A percentile compares a stretch with the other conserved stretches of the same genome.
Conservation (phyloP, 2,113 vertebrate species). For the Tor tambroides region DNA sequence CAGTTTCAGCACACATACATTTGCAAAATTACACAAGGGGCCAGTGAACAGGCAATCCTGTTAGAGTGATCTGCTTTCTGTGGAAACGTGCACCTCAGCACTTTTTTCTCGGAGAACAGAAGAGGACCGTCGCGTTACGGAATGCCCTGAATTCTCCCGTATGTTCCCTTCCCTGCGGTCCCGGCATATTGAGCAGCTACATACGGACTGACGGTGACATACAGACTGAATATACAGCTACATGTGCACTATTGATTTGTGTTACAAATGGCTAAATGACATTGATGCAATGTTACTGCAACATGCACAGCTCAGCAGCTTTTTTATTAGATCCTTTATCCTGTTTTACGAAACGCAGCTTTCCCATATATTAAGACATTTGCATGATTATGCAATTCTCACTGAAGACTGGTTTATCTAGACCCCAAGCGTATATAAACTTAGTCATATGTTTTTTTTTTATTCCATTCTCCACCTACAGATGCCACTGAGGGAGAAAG, state of each 20-base stretch:
- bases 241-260: constrained; percentile 32
- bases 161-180: neutral
- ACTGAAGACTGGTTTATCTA: constrained; percentile 20
- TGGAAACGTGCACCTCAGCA: constrained; percentile 54
- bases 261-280: neutral
- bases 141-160: neutral
- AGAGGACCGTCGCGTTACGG: constrained; percentile 7
- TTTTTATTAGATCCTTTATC: neutral
- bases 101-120: constrained; percentile 27
- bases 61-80: constrained; percentile 51
- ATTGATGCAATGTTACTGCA: constrained; percentile 21
- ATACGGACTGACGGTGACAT: neutral
- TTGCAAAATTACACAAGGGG: constrained; percentile 47
- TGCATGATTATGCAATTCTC: constrained; percentile 38
- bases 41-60: constrained; percentile 52
- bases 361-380: neutral
- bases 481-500: neutral
- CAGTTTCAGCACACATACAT: constrained; percentile 36
- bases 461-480: constrained; percentile 18
- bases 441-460: constrained; percentile 24
- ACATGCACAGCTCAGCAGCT: constrained; percentile 3
- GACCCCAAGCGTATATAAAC: constrained; percentile 11
- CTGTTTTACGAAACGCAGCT: neutral
- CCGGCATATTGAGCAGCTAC: neutral
- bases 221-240: neutral